Evolutionary conservation across 2,888 invertebrate genomes (phyloP).

Genomic region (Ormyrus labotus): DNA sequence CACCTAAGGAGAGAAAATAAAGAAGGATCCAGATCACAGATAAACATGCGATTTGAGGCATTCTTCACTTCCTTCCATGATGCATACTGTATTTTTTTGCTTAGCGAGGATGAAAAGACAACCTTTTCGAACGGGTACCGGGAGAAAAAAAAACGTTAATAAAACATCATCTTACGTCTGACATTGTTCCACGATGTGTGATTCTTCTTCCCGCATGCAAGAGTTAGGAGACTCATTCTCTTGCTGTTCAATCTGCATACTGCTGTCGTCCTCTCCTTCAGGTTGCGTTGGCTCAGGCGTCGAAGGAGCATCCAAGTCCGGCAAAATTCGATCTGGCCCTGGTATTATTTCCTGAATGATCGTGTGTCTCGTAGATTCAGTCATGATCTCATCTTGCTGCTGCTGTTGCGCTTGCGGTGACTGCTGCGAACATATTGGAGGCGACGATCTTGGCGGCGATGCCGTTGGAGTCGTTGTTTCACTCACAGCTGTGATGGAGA

Average conservation of each 20-base stretch:
- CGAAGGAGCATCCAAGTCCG: constrained; percentile 65
- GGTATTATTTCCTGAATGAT: constrained; percentile 62
- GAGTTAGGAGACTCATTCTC: constrained; percentile 63
- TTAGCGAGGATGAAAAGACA: too few relatives aligned
- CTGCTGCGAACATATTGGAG: background rate
- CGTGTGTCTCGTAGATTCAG: constrained; percentile 62
- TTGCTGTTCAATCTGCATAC: constrained; percentile 60
- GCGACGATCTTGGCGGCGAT: constrained; percentile 22
- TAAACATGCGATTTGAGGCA: too few relatives aligned
- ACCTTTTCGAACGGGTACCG: too few relatives aligned
- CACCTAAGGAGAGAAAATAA: too few relatives aligned
- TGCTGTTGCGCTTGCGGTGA: constrained; percentile 4
- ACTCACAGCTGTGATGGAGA: constrained; percentile 32
- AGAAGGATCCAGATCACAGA: too few relatives aligned
- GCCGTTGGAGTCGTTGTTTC: constrained; percentile 22
- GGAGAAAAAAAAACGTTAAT: background rate
- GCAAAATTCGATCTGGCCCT: constrained; percentile 65
- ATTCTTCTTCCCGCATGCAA: constrained; percentile 53
- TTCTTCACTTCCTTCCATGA: too few relatives aligned
- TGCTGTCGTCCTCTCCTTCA: constrained; percentile 33
- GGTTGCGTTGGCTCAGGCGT: constrained; percentile 56
- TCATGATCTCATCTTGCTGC: constrained; percentile 21
- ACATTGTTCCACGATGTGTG: constrained; percentile 40
- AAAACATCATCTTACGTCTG: constrained; percentile 51
- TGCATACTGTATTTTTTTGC: too few relatives aligned